Evolutionary conservation across 2,797 vertebrate species (phyloP), one percentile per base, ranked within the genome.

Genomic region (Intellagama lesueurii): DNA sequence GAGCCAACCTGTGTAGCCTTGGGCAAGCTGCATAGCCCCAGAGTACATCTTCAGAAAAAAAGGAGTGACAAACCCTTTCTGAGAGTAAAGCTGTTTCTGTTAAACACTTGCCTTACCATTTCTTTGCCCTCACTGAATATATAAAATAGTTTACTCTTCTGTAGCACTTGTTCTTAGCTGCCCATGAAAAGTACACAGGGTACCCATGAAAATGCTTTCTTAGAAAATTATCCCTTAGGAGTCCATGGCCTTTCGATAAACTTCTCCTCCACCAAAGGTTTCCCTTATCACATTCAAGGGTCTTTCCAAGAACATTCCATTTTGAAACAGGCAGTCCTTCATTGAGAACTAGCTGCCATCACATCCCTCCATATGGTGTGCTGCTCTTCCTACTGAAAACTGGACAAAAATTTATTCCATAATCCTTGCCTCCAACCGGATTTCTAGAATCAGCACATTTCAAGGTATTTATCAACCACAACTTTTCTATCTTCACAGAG

Each of bases 291-390:
- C 3, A 44, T 32, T 44, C 4, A 66, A 44, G 8, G 22, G 8
- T 30, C 76, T 52, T 87, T 87, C 76, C 85, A 87, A 80, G 85
- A 80, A 87, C 76, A 87, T 87, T 52, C 76, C 30, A 35, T 79
- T 80, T 80, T 69, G 64, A 70, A 87, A 87, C 76, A 80, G 14
- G 44, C 44, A 69, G 64, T 70, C n/a, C n/a, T 28, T 52, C n/a
- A 32, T 6, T 19, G 68, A 87, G 85, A 69, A 79, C 40, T 9
- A 32, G 22, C 44, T 69, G 40, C 85, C 28, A n/a, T 56, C 75
- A 86, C n/a, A 66, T 87, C 16, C 7, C n/a, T 87, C 66, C 26
- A 35, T 7, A 87, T 80, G 47, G 22, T 49, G 47, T 70, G 8
- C 66, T 40, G 12, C 7, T 70, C 66, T 40, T 87, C n/a, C 32